Percentiles rank a stretch among this genome's conserved stretches.
Conservation (phyloP, 2,113 vertebrate species). For the Oryzias javanicus region DNA sequence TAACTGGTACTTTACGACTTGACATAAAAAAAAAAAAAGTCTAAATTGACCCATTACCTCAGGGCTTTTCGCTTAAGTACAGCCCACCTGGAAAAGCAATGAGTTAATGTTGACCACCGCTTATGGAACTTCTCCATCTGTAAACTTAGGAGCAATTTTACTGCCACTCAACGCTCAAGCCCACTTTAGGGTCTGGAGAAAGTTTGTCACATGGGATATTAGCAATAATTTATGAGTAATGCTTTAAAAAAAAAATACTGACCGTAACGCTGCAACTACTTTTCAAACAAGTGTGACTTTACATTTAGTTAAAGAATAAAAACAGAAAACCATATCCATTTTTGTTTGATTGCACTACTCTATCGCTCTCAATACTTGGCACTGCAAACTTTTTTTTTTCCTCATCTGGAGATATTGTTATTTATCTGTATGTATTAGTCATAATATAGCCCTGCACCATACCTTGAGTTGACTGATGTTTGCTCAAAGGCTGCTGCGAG, state of each 20-base stretch:
- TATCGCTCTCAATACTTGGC: not conserved
- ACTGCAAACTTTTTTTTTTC: not conserved
- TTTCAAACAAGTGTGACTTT: no score
- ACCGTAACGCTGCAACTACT: no score
- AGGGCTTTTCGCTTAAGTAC: constrained; percentile 45
- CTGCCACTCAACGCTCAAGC: constrained; percentile 39
- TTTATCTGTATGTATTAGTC: constrained; percentile 5
- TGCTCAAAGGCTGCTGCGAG: constrained; percentile 52
- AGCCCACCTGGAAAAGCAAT: constrained; percentile 67
- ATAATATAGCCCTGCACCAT: constrained; percentile 10
- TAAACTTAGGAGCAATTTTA: constrained; percentile 30
- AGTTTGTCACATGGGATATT: constrained; percentile 2
- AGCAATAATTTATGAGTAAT: no score
- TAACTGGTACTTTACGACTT: constrained; percentile 34
- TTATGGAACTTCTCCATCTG: constrained; percentile 20
- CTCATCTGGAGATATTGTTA: not conserved
- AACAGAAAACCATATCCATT: no score
- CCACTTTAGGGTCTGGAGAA: not conserved
- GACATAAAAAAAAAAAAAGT: constrained; percentile 31
- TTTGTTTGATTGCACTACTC: not conserved
- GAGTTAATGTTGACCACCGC: constrained; percentile 29
- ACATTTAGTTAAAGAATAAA: no score
- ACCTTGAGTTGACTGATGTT: constrained; percentile 54
- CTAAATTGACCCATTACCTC: constrained; percentile 38
- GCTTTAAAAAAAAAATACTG: not conserved